Conservation (phyloP, 2,797 vertebrate species). For the Lepus oiostolus region DNA sequence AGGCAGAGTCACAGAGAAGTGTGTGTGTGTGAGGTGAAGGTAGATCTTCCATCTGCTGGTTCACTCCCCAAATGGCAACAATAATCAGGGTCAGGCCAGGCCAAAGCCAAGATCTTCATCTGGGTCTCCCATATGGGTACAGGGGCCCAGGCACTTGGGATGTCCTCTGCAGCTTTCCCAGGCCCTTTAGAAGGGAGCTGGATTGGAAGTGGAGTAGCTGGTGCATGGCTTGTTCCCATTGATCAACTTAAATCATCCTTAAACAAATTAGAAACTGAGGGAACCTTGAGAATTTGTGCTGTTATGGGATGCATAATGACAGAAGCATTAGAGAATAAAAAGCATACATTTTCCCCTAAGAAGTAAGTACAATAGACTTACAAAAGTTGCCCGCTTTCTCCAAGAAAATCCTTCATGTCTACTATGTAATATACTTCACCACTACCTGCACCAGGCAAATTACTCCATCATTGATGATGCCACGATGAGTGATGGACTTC, state of each 20-base stretch:
- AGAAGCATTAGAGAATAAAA: constrained; percentile 98
- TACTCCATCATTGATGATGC: constrained; percentile 98
- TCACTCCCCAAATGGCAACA: too few relatives aligned
- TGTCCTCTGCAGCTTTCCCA: too few relatives aligned
- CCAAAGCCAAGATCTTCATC: too few relatives aligned
- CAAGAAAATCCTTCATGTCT: constrained; percentile 99
- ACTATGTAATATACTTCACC: constrained; percentile 97
- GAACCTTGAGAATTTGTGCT: constrained; percentile 95
- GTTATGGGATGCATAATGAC: constrained; percentile 99
- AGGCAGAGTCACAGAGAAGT: too few relatives aligned
- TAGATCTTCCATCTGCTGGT: too few relatives aligned
- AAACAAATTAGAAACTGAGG: constrained; percentile 96
- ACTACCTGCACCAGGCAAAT: constrained; percentile 98
- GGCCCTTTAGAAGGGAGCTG: too few relatives aligned
- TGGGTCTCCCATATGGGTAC: too few relatives aligned
- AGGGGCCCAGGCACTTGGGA: too few relatives aligned
- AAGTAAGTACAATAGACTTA: constrained; percentile 98
- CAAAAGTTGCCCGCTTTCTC: constrained; percentile 96
- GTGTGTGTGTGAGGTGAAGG: too few relatives aligned
- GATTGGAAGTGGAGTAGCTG: too few relatives aligned
- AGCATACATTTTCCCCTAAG: constrained; percentile 97
- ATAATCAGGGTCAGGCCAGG: too few relatives aligned
- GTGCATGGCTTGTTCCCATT: constrained; percentile 98
- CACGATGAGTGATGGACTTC: constrained; percentile 98
- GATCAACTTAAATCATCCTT: constrained; percentile 98